Evolutionary conservation across 1,140 invertebrate genomes (phyloP), one percentile per base, ranked within the genome.

Genomic region (Branchinecta lindahli): DNA sequence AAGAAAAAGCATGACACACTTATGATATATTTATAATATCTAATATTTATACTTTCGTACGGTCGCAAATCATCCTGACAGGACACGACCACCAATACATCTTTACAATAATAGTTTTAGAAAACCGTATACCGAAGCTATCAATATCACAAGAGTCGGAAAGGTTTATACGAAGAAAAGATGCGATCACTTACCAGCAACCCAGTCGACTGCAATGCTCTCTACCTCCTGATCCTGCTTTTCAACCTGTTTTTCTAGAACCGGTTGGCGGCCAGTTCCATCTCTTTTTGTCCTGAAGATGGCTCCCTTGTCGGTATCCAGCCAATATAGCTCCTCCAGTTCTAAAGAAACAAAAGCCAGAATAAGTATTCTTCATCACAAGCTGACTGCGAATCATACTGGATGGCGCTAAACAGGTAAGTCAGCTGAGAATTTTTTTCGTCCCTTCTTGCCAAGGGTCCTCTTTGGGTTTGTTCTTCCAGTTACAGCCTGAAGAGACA

Each of bases 271-370:
- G 8, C 81, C 80, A 0, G 87, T 89, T 20, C 92, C 89, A 79
- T 92, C 89, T 68, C 90, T 82, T 72, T 84, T 84, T 73, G 91
- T 87, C 66, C 88, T 81, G 45, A 85, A 88, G 15, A 92, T 86
- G 18, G 81, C 83, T 66, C 88, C 88, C 68, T 85, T 82, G 73
- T 89, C 88, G 72, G 81, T 84, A 78, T 93, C 90, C 65, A 88
- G 85, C 89, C 90, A 93, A 78, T 88, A 91, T 9, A 92, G 80
- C 70, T 83, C 84, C 73, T 88, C 86, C 47, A 81, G 77, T n/a
- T 77, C 82, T 84, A 72, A 33, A 77, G 74, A 66, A 70, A 5
- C 66, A 71, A 70, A 71, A 33, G 46, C 70, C 47, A 68, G 68
- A 20, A 15, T 69, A 69, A 9, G 15, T n/a, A 33, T 33, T 5